phyloP scores from a whole-genome alignment of 2,113 vertebrate genomes.

The Agelaius phoeniceus region DNA sequence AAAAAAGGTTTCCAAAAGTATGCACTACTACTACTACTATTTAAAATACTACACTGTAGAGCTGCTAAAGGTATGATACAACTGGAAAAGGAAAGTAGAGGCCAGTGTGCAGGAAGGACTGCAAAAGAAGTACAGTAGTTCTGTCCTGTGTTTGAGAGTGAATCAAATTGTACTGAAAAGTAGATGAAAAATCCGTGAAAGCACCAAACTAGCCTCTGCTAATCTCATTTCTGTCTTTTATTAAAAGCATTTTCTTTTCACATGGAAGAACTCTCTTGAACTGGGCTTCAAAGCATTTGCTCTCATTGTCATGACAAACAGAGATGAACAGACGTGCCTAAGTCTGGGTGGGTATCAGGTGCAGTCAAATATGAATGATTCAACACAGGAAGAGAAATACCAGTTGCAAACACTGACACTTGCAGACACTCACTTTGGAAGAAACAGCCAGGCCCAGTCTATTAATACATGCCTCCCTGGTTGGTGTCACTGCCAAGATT shows the following conservation, averaged over 20 bases:
- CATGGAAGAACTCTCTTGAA: neutral
- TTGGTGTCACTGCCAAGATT: neutral
- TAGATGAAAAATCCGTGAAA: neutral
- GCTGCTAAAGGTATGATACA: neutral
- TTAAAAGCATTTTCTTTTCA: neutral
- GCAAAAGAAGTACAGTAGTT: neutral
- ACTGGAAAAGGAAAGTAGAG: neutral
- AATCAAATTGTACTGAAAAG: neutral
- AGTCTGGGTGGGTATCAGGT: neutral
- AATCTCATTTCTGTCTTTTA: neutral
- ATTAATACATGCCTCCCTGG: neutral
- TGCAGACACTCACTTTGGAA: neutral
- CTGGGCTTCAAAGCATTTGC: neutral
- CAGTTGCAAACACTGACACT: neutral
- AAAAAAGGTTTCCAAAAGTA: neutral
- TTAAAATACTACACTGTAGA: neutral
- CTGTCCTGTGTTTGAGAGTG: neutral
- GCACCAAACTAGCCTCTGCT: neutral
- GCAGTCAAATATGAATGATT: accelerated
- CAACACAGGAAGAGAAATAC: neutral
- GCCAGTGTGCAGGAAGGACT: neutral
- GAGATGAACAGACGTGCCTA: neutral
- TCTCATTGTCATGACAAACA: accelerated
- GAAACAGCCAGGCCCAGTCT: neutral
- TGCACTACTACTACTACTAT: neutral